Conservation (phyloP, 2,797 vertebrate species). For the Chelonia mydas region DNA sequence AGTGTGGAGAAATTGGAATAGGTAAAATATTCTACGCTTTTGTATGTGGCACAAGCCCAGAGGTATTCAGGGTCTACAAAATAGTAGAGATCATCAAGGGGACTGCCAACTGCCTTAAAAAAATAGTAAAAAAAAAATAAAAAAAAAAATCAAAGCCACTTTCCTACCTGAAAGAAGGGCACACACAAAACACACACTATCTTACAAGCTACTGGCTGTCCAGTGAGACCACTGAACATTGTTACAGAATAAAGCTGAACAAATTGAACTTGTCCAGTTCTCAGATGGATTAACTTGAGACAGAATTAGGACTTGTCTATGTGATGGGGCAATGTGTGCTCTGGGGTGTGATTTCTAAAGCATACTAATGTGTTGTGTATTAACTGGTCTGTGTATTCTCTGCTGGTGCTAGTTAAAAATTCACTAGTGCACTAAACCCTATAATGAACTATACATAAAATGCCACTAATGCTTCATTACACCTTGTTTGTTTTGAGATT, state of each 20-base stretch:
- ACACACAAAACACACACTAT: neutral
- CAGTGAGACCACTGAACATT: neutral
- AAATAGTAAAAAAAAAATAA: too few relatives aligned
- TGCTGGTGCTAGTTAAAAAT: neutral
- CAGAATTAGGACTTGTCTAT: neutral
- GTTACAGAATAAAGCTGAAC: neutral
- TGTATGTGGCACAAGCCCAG: neutral
- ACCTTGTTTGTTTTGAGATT: neutral
- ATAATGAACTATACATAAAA: fast-evolving
- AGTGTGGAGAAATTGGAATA: neutral
- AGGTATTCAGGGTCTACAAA: neutral
- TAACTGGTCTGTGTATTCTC: neutral
- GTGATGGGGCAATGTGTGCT: neutral
- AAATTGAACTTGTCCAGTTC: neutral
- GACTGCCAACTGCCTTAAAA: neutral
- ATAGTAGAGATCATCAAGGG: neutral
- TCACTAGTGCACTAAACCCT: neutral
- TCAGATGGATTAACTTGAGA: neutral
- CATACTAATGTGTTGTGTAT: neutral
- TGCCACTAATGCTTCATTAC: fast-evolving
- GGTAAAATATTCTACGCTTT: neutral
- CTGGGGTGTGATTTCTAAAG: neutral
- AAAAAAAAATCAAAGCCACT: neutral
- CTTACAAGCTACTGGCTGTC: neutral
- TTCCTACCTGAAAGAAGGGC: neutral